Evolutionary conservation across 2,797 vertebrate species (phyloP), one percentile per base, ranked within the genome.

Genomic region (Enteromius fasciolatus): DNA sequence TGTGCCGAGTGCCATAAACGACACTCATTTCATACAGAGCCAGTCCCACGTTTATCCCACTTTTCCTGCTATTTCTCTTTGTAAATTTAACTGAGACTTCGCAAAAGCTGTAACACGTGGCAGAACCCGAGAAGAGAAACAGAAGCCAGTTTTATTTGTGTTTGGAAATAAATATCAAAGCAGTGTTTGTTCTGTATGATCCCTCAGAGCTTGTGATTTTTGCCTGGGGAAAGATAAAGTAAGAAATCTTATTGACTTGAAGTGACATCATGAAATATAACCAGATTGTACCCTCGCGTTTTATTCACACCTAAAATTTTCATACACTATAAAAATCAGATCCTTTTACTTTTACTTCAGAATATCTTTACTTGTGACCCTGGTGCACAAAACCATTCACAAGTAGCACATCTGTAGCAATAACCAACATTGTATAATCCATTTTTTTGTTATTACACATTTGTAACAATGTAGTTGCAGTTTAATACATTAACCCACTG

Each of bases 1-100:
- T 74, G 69, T 73, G 75, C 67, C 41, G 66, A 69, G 67, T 39
- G 50, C 81, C 57, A 44, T 85, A 77, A 86, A 86, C 20, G 7
- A 78, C 80, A 68, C 79, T 68, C 63, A 81, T 77, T 87, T 83
- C 80, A 78, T 66, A 85, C 23, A 10, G 63, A 18, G 6, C 28
- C 69, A 61, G 66, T 44, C 18, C 50, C 41, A 7, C 39, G 17
- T 84, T 80, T 69, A 59, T 23, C 39, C 6, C 18, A 36, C 41
- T 70, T 59, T 82, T 61, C 36, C 74, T 10, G 57, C 46, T 10
- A 36, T 23, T 41, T 77, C 31, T 54, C 14, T 54, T 61, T 54
- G 12, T 5, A n/a, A n/a, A 33, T 77, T 36, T 78, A 74, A 74
- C 48, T 1, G 28, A 52, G 48, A 33, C 8, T 9, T 18, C 4